Percentiles rank a stretch among this genome's conserved stretches.
These are phyloP conservation scores for Gryllus longicercus DNA, from an alignment of 2,888 invertebrate genomes.

Conservation along the genomic window DNA sequence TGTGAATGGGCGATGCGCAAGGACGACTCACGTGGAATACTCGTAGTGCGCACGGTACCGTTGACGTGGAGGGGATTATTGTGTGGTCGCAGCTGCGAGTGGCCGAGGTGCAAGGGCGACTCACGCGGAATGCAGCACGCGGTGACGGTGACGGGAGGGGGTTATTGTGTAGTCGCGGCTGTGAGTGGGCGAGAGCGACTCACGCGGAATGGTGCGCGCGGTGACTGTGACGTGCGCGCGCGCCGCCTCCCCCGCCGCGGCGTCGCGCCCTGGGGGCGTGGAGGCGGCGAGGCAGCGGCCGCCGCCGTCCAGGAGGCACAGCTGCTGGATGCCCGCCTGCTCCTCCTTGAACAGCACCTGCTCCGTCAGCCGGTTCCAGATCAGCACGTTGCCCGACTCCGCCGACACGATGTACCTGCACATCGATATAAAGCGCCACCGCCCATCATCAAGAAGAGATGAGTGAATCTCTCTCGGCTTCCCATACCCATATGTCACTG, in stretches of 20 bases:
- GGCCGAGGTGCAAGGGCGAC: neutral
- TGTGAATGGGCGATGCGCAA: too few relatives aligned
- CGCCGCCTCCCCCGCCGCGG: slow-evolving; percentile 59
- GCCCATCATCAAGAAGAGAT: too few relatives aligned
- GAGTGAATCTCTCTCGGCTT: too few relatives aligned
- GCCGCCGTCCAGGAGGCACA: slow-evolving; percentile 71
- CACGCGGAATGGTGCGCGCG: slow-evolving; percentile 71
- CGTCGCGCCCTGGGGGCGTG: slow-evolving; percentile 61
- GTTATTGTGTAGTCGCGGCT: too few relatives aligned
- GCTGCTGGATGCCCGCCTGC: slow-evolving; percentile 73
- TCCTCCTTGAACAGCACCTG: slow-evolving; percentile 74
- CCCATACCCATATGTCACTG: too few relatives aligned
- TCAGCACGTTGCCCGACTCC: slow-evolving; percentile 85
- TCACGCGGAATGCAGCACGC: slow-evolving; percentile 67
- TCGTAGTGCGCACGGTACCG: too few relatives aligned
- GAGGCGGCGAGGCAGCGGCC: slow-evolving; percentile 72
- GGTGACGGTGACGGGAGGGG: slow-evolving; percentile 47
- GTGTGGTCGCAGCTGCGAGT: too few relatives aligned
- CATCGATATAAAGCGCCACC: too few relatives aligned
- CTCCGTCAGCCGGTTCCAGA: slow-evolving; percentile 78
- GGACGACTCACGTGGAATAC: slow-evolving; percentile 55
- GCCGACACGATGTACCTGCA: slow-evolving; percentile 75
- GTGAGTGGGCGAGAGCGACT: slow-evolving; percentile 11
- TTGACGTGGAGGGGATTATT: too few relatives aligned
- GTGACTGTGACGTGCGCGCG: slow-evolving; percentile 64